Conservation (phyloP, 2,113 vertebrate species). For the Leptosomus discolor region DNA sequence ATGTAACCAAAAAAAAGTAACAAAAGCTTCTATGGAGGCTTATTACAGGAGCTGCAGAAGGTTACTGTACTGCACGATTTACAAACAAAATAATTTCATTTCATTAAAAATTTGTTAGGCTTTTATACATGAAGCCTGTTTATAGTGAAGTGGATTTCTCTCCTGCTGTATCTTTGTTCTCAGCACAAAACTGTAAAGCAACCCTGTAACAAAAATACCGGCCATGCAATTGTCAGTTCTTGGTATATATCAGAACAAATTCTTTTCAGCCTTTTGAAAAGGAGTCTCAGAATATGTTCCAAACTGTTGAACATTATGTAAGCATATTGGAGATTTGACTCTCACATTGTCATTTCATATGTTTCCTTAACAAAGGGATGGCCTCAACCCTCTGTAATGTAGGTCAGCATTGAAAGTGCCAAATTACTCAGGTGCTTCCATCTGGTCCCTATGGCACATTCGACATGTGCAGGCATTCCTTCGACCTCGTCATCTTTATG, state of each 20-base stretch:
- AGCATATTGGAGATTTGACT: not conserved
- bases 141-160: not conserved
- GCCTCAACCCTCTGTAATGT: not conserved
- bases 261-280: not conserved
- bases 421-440: slow-evolving; percentile 32
- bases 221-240: not conserved
- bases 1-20: no score
- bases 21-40: not conserved
- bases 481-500: not conserved
- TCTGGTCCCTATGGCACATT: not conserved
- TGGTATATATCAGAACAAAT: not conserved
- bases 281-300: not conserved
- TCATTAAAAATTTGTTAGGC: not conserved
- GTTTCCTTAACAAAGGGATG: not conserved
- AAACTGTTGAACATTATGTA: not conserved
- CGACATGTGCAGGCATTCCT: not conserved
- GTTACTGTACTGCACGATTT: not conserved
- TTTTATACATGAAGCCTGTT: not conserved
- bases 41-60: not conserved
- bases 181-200: not conserved
- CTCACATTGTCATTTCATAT: not conserved
- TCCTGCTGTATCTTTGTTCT: not conserved
- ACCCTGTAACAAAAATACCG: not conserved
- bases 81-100: not conserved
- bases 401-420: slow-evolving; percentile 3